Evolutionary conservation across 2,797 vertebrate species (phyloP), one percentile per base, ranked within the genome.

Genomic region (Danio choprae): DNA sequence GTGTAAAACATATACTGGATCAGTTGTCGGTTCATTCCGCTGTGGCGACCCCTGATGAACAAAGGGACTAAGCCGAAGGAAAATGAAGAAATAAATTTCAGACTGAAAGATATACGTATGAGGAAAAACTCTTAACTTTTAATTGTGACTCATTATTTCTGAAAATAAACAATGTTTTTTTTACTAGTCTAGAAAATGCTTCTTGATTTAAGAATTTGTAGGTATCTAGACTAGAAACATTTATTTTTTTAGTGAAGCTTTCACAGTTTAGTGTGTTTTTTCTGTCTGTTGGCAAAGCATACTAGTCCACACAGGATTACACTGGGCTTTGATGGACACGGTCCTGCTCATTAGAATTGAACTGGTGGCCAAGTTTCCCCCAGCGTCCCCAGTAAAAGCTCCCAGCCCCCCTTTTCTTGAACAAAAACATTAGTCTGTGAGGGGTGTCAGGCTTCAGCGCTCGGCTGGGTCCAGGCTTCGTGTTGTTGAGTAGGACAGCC

Each of bases 321-420:
- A 65, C 68, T 74, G 74, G 72, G 76, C 80, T 84, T 67, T 82
- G 77, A 82, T 74, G 79, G 86, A 86, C 75, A 68, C 82, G 69
- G 79, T 83, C 77, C 77, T 79, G 87, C 92, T 94, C 93, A 94
- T 94, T 94, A 94, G 88, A 88, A 86, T 87, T 86, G 86, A 83
- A 86, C 73, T 75, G 83, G 83, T 81, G 87, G 88, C 89, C 82
- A 79, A 87, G 87, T 91, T 89, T 82, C 84, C 79, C 84, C 86
- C 87, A 70, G 84, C 73, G 86, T 90, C 81, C 85, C 75, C 87
- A 83, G 87, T 88, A 88, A 89, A 89, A 88, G 90, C 85, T 81
- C 70, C 80, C 82, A 88, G 87, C 83, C 74, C 70, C 78, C 59
- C 81, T 64, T 72, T 75, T 63, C 67, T 29, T 76, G 73, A 80